Evolutionary conservation across 2,113 vertebrate genomes (phyloP).

Genomic region (Danionella cerebrum): DNA sequence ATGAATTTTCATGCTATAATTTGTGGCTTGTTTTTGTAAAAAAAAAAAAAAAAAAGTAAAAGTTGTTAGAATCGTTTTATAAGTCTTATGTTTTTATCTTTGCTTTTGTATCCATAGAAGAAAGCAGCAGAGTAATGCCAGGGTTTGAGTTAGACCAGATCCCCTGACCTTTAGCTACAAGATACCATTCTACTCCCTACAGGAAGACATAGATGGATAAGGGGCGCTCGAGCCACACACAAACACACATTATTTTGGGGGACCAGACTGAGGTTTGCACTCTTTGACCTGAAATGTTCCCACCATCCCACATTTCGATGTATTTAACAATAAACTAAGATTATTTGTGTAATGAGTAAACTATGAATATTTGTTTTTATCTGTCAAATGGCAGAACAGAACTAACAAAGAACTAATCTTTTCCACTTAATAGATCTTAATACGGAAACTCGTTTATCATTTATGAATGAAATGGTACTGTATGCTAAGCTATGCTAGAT

Average conservation of each 20-base stretch:
- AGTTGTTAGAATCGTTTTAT: too few species aligned
- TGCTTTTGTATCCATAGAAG: slow-evolving; percentile 11
- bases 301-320: slow-evolving; percentile 13
- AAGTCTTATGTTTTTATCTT: too few species aligned
- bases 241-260: slow-evolving; percentile 10
- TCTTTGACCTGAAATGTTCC: neutral
- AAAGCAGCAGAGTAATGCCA: slow-evolving; percentile 5
- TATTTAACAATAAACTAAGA: slow-evolving; percentile 27
- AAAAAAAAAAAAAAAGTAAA: too few species aligned
- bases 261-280: neutral
- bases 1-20: too few species aligned
- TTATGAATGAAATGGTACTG: too few species aligned
- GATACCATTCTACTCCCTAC: slow-evolving; percentile 41
- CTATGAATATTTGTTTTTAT: neutral
- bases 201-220: slow-evolving; percentile 46
- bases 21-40: too few species aligned
- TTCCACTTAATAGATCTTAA: too few species aligned
- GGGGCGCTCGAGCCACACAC: slow-evolving; percentile 35
- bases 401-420: too few species aligned
- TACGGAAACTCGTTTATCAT: too few species aligned
- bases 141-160: slow-evolving; percentile 47
- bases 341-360: too few species aligned
- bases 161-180: slow-evolving; percentile 45
- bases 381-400: too few species aligned
- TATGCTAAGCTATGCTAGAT: too few species aligned